Evolutionary conservation across 1,140 invertebrate genomes (phyloP).

Genomic region (Thereuonema tuberculata): DNA sequence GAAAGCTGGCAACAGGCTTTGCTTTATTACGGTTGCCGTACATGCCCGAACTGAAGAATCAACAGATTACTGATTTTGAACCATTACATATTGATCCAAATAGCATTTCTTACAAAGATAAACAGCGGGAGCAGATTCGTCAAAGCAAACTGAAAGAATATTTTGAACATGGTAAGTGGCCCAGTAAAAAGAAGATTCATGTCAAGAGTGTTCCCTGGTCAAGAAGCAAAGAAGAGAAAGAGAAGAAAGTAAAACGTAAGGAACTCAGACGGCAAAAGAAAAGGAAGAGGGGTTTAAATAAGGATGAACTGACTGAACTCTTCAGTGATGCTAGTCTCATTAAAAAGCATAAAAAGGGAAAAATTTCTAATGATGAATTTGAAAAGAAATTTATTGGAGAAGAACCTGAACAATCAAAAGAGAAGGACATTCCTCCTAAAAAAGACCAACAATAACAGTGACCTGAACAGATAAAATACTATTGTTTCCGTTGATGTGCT

Average conservation of each 20-base stretch:
- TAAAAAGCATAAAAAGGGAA: constrained; percentile 79
- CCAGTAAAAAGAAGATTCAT: constrained; percentile 38
- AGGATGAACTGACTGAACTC: constrained; percentile 70
- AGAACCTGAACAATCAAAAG: no score
- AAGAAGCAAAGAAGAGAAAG: constrained; percentile 56
- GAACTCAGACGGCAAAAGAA: constrained; percentile 35
- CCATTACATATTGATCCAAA: constrained; percentile 54
- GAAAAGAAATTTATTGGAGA: no score
- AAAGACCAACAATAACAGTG: no score
- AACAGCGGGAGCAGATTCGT: constrained; percentile 55
- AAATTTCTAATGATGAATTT: no score
- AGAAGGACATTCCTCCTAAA: no score
- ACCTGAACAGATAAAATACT: no score
- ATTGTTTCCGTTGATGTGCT: no score
- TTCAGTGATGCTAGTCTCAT: constrained; percentile 65
- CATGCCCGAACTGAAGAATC: constrained; percentile 84
- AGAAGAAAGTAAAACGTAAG: constrained; percentile 45
- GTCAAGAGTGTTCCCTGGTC: constrained; percentile 58
- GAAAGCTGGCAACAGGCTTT: constrained; percentile 69
- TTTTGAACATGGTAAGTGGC: constrained; percentile 61
- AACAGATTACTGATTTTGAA: constrained; percentile 48
- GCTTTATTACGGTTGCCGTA: constrained; percentile 76
- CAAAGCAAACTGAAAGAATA: constrained; percentile 55
- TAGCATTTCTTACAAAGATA: constrained; percentile 60
- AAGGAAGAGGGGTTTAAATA: constrained; percentile 35